Conservation (phyloP, 2,797 vertebrate species). For the Eulemur coronatus region DNA sequence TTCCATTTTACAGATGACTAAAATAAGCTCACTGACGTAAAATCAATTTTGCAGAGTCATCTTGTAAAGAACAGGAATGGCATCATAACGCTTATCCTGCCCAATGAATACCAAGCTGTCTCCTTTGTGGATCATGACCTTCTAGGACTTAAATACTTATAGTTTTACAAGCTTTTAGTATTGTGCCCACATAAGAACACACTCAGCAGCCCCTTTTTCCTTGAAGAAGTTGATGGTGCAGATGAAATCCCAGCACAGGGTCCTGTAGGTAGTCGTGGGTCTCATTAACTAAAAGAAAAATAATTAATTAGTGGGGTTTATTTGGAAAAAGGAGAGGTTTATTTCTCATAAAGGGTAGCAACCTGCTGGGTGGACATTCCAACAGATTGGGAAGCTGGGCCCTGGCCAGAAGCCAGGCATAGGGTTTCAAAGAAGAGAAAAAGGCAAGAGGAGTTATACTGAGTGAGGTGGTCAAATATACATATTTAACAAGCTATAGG, state of each 20-base stretch:
- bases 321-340: too few relatives aligned
- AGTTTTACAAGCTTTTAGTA: neutral
- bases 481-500: too few relatives aligned
- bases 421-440: too few relatives aligned
- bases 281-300: too few relatives aligned
- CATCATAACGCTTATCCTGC: neutral
- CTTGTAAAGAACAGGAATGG: neutral
- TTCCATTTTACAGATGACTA: neutral
- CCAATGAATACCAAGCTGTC: neutral
- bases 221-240: neutral
- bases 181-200: neutral
- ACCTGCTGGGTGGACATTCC: too few relatives aligned
- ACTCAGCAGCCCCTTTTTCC: neutral
- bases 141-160: neutral
- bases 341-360: too few relatives aligned
- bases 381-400: too few relatives aligned
- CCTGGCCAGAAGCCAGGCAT: too few relatives aligned
- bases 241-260: neutral
- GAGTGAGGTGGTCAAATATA: too few relatives aligned
- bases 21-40: neutral
- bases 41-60: neutral
- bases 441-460: too few relatives aligned
- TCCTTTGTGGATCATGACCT: neutral
- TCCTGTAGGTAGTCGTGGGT: neutral
- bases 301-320: too few relatives aligned